Evolutionary conservation across 2,113 vertebrate genomes (phyloP), one percentile per base, ranked within the genome.

Genomic region (Suricata suricatta): DNA sequence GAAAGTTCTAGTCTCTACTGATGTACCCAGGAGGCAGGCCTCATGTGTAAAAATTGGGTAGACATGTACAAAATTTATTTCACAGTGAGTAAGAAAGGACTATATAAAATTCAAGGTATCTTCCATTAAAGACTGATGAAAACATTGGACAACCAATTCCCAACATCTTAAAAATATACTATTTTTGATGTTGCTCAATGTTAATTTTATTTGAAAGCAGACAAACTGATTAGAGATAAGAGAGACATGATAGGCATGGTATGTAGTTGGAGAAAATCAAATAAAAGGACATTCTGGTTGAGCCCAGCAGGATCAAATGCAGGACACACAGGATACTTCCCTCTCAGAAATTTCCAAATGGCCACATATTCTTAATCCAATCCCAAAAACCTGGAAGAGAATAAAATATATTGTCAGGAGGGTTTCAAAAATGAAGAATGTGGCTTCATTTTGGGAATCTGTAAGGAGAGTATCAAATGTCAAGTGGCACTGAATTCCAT

Each of bases 351-450:
- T 88, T 13, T n/a, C 21, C 15, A 68, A 68, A 4, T 29, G 15
- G 19, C 0, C n/a, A 0, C 7, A 17, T 1, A 1, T n/a, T 17
- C 68, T 4, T 11, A 35, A 71, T 0, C 1, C 2, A 0, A 10
- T 69, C 3, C 16, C 3, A 0, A 11, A n/a, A 0, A 8, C 0
- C 95, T 92, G 63, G 6, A 89, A 66, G 31, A 68, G 0, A 63
- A 80, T 38, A 54, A 72, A 79, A 50, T 1, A 60, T 27, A 86
- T 71, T 38, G 3, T 69, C 31, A 83, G 41, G 38, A 31, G 12
- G 0, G 3, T 90, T 79, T 52, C 38, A 50, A 17, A 50, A 85
- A 80, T 52, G 27, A 33, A 89, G 11, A 69, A 25, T 79, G 12
- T n/a, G 31, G 13, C 38, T 77, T 54, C 15, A 3, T 84, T 93